phyloP scores from a whole-genome alignment of 2,888 invertebrate species.

The Platycnemis pennipes region DNA sequence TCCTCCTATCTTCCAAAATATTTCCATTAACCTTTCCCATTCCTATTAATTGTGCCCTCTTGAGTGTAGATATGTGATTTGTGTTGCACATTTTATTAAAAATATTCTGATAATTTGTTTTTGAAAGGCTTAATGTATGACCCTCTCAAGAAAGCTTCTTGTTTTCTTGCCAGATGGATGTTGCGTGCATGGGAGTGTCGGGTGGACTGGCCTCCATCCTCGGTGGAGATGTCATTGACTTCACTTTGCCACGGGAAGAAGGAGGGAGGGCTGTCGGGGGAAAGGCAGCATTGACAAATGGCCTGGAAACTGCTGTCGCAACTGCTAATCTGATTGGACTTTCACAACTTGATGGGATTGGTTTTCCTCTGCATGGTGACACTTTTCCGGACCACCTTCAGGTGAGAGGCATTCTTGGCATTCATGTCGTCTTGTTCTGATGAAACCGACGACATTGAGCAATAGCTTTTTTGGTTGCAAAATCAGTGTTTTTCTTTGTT shows the following conservation, averaged over 20 bases:
- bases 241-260: not conserved
- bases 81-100: no score
- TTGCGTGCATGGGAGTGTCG: constrained; percentile 5
- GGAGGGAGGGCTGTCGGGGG: constrained; percentile 11
- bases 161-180: not conserved
- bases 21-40: no score
- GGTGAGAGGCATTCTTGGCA: not conserved
- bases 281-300: not conserved
- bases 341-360: constrained; percentile 50
- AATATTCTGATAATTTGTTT: no score
- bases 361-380: constrained; percentile 63
- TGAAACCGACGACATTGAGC: not conserved
- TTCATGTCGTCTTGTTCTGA: not conserved
- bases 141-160: no score
- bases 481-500: no score
- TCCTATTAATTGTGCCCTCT: no score
- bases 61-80: no score
- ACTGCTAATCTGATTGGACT: constrained; percentile 62
- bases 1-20: no score
- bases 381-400: constrained; percentile 68
- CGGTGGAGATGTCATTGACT: constrained; percentile 44
- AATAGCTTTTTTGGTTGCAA: no score
- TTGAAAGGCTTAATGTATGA: no score
- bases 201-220: constrained; percentile 40
- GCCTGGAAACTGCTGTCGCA: constrained; percentile 44